Base-by-base conservation (phyloP, 2,797 vertebrate genomes). In the Characodon lateralis region DNA sequence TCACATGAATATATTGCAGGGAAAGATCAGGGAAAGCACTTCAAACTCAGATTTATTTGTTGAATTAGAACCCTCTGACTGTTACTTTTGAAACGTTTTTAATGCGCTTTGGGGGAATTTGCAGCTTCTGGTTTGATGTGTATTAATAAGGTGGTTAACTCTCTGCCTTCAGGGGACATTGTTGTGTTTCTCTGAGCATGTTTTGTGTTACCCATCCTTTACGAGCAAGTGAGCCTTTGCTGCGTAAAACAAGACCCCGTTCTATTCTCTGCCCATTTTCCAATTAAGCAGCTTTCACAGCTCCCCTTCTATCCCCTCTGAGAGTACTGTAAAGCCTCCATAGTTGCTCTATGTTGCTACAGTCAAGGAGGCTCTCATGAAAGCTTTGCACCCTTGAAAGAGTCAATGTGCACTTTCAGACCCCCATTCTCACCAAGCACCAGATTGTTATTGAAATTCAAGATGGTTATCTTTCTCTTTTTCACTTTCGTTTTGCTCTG, bases 271-370 rank as follows among this genome's bases (percentile, higher is more conserved):
- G 41, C 83, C 82, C 86, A 89, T 90, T 89, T 92, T 82, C 91
- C 91, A 93, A 92, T 93, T 92, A 94, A 92, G 88, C 87, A 73
- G 87, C 87, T 93, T 89, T 89, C 83, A 83, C 81, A 78, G 82
- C 73, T 83, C 80, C 76, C 79, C 6, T 53, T 65, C 68, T 58
- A 76, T 79, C 79, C 89, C 91, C 90, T 86, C 69, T 7, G 88
- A 91, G 90, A 88, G 84, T 83, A 86, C 85, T 81, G 83, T 86
- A 89, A 86, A 87, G 83, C 88, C 83, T 89, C 81, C 78, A 81
- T 77, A 81, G 83, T 85, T 43, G 50, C 84, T 85, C 84, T 81
- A 76, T 89, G 89, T 89, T 78, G 76, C 84, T 74, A 87, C 88
- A 86, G 89, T 92, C 87, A 89, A 92, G 89, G 82, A 87, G 88